phyloP scores from a whole-genome alignment of 2,797 vertebrate species.

The Lepilemur ruficaudatus region DNA sequence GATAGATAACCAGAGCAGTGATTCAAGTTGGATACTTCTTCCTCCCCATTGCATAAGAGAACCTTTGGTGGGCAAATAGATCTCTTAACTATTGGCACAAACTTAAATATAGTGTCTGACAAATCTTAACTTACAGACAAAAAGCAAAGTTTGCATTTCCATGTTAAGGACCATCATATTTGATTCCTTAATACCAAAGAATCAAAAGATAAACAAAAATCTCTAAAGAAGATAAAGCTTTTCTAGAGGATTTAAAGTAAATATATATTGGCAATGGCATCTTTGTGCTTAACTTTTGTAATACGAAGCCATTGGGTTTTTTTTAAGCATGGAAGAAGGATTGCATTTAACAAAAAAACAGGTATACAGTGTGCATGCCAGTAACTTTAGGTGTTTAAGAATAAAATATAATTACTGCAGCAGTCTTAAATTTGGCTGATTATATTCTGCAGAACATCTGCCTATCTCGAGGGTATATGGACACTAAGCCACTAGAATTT shows the following conservation, averaged over 20 bases:
- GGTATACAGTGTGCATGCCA: conserved; percentile 80
- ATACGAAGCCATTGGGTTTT: conserved; percentile 80
- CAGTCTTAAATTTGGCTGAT: conserved; percentile 85
- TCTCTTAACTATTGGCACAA: conserved; percentile 9
- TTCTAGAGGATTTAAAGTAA: conserved; percentile 80
- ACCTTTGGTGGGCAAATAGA: neutral
- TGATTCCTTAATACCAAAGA: conserved; percentile 73
- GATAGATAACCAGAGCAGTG: neutral
- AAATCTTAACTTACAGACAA: neutral
- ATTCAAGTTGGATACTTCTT: neutral
- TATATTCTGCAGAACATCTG: conserved; percentile 81
- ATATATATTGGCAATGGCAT: conserved; percentile 79
- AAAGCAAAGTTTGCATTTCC: neutral
- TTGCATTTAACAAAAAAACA: conserved; percentile 82
- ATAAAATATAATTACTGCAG: conserved; percentile 85
- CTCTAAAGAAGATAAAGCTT: conserved; percentile 83
- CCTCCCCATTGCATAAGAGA: neutral
- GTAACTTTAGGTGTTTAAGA: conserved; percentile 88
- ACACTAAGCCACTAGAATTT: conserved; percentile 71
- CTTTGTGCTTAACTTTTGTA: conserved; percentile 83
- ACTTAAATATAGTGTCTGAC: conserved; percentile 24
- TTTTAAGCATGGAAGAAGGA: conserved; percentile 77
- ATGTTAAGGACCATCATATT: conserved; percentile 70
- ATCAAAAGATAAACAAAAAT: conserved; percentile 83
- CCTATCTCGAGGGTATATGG: conserved; percentile 62